Percentiles rank a stretch among this genome's conserved stretches.
Conservation (phyloP, 2,888 invertebrate species). For the Parnassius orleans region DNA sequence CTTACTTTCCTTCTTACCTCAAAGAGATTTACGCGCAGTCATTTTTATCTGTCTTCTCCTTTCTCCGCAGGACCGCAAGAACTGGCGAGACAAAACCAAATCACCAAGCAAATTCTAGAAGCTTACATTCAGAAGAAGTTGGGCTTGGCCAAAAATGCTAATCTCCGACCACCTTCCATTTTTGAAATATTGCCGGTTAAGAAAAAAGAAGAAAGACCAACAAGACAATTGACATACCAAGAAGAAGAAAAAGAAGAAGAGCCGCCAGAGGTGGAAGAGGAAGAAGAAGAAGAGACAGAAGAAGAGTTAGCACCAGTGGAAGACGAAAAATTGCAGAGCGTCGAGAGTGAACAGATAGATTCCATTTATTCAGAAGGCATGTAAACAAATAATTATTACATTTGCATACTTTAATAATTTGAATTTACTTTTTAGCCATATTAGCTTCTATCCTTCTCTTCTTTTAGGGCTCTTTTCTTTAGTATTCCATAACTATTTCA, state of each 20-base stretch:
- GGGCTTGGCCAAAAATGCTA: conserved; percentile 76
- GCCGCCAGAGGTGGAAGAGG: conserved; percentile 19
- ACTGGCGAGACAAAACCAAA: conserved; percentile 87
- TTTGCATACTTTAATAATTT: too few species aligned
- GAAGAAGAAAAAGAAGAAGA: conserved; percentile 34
- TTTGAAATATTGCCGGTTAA: conserved; percentile 83
- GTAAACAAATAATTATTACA: conserved; percentile 1
- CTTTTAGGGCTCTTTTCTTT: too few species aligned
- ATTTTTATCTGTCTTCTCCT: conserved; percentile 78
- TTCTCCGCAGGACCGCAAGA: conserved; percentile 79
- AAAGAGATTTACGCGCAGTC: conserved; percentile 55
- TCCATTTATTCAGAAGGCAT: conserved; percentile 81
- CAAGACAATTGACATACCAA: conserved; percentile 39
- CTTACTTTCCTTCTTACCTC: conserved; percentile 34
- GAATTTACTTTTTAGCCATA: too few species aligned
- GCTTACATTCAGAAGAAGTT: conserved; percentile 86
- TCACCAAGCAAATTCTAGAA: conserved; percentile 88
- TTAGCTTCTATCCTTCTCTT: too few species aligned
- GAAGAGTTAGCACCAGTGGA: conserved; percentile 27
- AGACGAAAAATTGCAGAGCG: conserved; percentile 83
- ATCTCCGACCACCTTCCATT: conserved; percentile 79
- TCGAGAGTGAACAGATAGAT: conserved; percentile 86
- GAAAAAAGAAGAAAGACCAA: conserved; percentile 46
- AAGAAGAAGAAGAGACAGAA: conserved; percentile 29
- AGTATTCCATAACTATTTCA: too few species aligned